Percentiles rank a stretch among this genome's conserved stretches.
phyloP scores from a whole-genome alignment of 2,113 vertebrate species.

The Ivindomyrus marchei region DNA sequence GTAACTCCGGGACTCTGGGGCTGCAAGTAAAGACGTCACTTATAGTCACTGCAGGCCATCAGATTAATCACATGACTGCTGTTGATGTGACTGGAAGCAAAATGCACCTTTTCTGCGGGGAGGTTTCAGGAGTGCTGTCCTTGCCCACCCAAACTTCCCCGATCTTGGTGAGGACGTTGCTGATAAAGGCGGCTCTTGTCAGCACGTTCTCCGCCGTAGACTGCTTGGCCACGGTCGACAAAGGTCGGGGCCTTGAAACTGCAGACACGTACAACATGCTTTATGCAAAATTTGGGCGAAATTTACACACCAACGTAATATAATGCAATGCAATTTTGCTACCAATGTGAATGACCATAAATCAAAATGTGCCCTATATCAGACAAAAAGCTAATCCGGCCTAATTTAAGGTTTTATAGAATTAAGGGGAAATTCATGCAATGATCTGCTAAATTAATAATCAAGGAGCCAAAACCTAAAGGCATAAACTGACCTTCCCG shows the following conservation, averaged over 20 bases:
- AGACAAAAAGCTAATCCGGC: neutral
- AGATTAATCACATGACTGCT: neutral
- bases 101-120: slow-evolving; percentile 59
- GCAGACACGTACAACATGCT: slow-evolving; percentile 20
- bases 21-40: slow-evolving; percentile 38
- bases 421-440: neutral
- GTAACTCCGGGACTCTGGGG: slow-evolving; percentile 43
- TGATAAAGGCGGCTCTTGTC: slow-evolving; percentile 83
- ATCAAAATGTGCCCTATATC: neutral
- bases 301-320: neutral
- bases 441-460: neutral
- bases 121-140: slow-evolving; percentile 46
- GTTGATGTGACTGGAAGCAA: neutral
- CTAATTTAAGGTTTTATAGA: neutral
- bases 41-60: neutral
- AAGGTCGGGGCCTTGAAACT: slow-evolving; percentile 81
- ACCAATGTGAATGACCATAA: neutral
- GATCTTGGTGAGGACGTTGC: slow-evolving; percentile 78
- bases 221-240: slow-evolving; percentile 77
- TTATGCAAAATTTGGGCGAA: neutral
- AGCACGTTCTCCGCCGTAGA: slow-evolving; percentile 64
- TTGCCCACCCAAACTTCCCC: slow-evolving; percentile 76
- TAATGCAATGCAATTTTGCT: neutral
- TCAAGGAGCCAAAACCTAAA: neutral
- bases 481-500: slow-evolving; percentile 66